Percentiles rank a stretch among this genome's conserved stretches.
Evolutionary conservation across 2,888 invertebrate species (phyloP).

Genomic region (Cataglyphis altisquamis): DNA sequence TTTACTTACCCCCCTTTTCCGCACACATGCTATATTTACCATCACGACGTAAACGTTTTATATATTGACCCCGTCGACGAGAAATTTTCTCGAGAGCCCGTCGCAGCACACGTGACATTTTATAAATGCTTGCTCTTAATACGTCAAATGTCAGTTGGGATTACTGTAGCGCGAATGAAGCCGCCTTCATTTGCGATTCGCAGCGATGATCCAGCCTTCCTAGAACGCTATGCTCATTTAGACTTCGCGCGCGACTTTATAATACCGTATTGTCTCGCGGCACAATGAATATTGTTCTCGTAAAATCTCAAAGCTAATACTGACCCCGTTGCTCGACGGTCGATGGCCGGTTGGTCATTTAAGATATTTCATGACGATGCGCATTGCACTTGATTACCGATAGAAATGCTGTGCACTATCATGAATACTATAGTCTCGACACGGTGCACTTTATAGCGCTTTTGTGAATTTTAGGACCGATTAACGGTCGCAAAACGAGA

Average conservation of each 20-base stretch:
- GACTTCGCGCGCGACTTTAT: conserved; percentile 41
- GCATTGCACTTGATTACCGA: not conserved
- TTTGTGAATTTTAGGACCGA: conserved; percentile 48
- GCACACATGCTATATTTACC: not conserved
- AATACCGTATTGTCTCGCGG: conserved; percentile 39
- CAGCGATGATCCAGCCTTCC: conserved; percentile 33
- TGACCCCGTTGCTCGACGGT: not conserved
- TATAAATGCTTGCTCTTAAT: conserved; percentile 18
- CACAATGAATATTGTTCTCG: conserved; percentile 54
- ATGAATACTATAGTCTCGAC: not conserved
- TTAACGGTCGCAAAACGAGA: conserved; percentile 58
- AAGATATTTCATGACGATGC: not conserved
- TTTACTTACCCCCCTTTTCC: not conserved
- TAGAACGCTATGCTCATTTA: conserved; percentile 42
- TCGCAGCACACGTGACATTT: conserved; percentile 5
- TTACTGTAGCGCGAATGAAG: conserved; percentile 11
- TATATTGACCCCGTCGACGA: not conserved
- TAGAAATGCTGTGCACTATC: not conserved
- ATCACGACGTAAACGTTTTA: not conserved
- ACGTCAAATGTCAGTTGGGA: not conserved
- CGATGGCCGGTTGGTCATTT: not conserved
- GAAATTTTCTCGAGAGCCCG: conserved; percentile 14
- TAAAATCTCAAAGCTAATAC: conserved; percentile 43
- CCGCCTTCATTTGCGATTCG: conserved; percentile 27
- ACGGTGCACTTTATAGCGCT: not conserved